phyloP scores from a whole-genome alignment of 1,140 invertebrate species.

The Drosophila simulans region DNA sequence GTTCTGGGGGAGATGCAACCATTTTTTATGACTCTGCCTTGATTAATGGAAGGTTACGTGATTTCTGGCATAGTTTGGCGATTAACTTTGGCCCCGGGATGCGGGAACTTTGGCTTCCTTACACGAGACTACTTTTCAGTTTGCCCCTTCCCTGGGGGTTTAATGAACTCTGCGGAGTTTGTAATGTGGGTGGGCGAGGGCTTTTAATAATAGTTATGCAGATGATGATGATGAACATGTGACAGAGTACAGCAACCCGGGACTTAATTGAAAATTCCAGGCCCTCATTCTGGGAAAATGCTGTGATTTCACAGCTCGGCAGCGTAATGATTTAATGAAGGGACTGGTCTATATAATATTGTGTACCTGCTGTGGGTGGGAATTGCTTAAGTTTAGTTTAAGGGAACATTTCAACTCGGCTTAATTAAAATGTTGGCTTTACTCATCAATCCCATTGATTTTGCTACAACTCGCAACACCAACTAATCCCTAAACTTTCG shows the following conservation, averaged over 20 bases:
- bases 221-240: conserved; percentile 42
- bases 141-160: conserved; percentile 26
- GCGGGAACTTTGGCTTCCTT: conserved; percentile 24
- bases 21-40: conserved; percentile 60
- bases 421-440: background rate
- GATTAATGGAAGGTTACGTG: conserved; percentile 79
- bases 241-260: conserved; percentile 18
- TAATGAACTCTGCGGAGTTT: conserved; percentile 62
- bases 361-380: too few species aligned
- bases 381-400: background rate
- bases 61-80: conserved; percentile 77
- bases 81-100: conserved; percentile 55
- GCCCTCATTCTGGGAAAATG: conserved; percentile 10
- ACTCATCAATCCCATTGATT: background rate
- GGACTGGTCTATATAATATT: background rate
- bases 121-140: background rate
- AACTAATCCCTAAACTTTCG: conserved; percentile 18
- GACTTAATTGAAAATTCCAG: conserved; percentile 48
- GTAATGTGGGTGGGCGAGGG: conserved; percentile 39
- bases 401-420: background rate
- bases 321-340: conserved; percentile 36
- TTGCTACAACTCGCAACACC: background rate
- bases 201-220: conserved; percentile 57
- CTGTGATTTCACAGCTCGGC: conserved; percentile 25
- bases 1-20: conserved; percentile 19